These are phyloP conservation scores for Sparidentex hasta DNA, from an alignment of 2,797 vertebrate species.

Conservation along the genomic window DNA sequence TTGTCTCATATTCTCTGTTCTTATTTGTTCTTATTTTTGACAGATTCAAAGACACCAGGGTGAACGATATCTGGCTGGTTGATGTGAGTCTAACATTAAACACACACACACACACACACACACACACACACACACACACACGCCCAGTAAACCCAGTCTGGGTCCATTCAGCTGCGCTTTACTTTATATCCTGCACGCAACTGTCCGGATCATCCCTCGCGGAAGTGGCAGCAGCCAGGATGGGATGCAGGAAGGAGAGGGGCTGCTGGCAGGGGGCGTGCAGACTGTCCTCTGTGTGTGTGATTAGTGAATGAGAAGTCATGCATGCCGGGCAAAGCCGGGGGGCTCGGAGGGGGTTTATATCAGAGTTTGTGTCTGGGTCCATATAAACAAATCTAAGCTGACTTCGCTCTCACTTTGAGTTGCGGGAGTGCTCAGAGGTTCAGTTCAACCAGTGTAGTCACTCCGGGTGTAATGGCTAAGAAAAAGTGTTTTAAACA, in stretches of 20 bases:
- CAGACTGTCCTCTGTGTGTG: slow-evolving; percentile 56
- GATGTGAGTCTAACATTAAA: slow-evolving; percentile 82
- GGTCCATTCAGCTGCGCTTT: slow-evolving; percentile 59
- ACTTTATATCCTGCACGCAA: slow-evolving; percentile 33
- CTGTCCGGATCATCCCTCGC: slow-evolving; percentile 68
- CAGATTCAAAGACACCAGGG: slow-evolving; percentile 87
- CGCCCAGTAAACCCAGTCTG: slow-evolving; percentile 32
- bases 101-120: slow-evolving; percentile 21
- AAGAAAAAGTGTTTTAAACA: too few relatives aligned
- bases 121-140: slow-evolving; percentile 27
- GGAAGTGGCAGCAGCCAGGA: slow-evolving; percentile 62
- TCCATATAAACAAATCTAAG: slow-evolving; percentile 48
- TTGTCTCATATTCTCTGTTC: not conserved
- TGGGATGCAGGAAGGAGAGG: slow-evolving; percentile 27
- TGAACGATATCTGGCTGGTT: slow-evolving; percentile 87
- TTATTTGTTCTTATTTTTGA: not conserved
- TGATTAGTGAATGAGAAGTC: slow-evolving; percentile 80
- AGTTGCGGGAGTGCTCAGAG: not conserved
- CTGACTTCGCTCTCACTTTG: slow-evolving; percentile 38
- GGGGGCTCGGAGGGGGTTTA: slow-evolving; percentile 63
- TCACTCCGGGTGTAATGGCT: too few relatives aligned
- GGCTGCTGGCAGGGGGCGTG: slow-evolving; percentile 5
- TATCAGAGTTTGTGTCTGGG: slow-evolving; percentile 51
- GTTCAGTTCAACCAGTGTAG: too few relatives aligned
- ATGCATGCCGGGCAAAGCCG: slow-evolving; percentile 75